Percentiles rank a stretch among this genome's conserved stretches.
These are phyloP conservation scores for Allolobophora icterica DNA, from an alignment of 2,888 invertebrate genomes.

Conservation along the genomic window DNA sequence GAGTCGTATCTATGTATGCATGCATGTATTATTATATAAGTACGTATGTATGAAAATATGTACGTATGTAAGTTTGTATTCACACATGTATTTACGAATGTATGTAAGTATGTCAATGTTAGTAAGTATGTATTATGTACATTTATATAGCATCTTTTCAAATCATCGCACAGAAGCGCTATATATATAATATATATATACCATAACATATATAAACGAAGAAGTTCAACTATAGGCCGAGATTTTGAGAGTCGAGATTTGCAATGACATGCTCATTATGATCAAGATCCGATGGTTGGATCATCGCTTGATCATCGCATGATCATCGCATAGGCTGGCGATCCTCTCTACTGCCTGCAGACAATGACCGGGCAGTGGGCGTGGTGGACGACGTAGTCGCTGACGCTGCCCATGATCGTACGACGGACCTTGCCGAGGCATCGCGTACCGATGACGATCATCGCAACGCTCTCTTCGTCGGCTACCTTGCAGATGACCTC, in stretches of 20 bases:
- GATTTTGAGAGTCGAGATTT: background rate
- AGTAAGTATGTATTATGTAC: background rate
- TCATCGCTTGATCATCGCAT: background rate
- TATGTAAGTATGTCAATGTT: background rate
- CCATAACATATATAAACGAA: background rate
- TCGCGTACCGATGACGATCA: constrained; percentile 50
- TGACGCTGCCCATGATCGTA: constrained; percentile 50
- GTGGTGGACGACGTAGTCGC: constrained; percentile 51
- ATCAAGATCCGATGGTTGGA: background rate
- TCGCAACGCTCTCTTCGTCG: constrained; percentile 47
- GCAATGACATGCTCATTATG: background rate
- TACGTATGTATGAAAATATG: constrained; percentile 20
- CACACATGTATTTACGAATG: background rate
- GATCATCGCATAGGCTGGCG: background rate
- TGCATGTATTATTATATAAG: background rate
- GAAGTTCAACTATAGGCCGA: background rate
- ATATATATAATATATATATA: background rate
- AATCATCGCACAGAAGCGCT: background rate
- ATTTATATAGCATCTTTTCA: background rate
- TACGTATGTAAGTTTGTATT: constrained; percentile 18
- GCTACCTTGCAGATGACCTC: constrained; percentile 48
- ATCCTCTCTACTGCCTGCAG: constrained; percentile 45
- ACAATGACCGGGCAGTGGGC: constrained; percentile 50
- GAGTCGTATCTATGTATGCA: constrained; percentile 31
- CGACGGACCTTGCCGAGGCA: constrained; percentile 50